phyloP scores from a whole-genome alignment of 2,113 vertebrate species.

The Oceanites oceanicus region DNA sequence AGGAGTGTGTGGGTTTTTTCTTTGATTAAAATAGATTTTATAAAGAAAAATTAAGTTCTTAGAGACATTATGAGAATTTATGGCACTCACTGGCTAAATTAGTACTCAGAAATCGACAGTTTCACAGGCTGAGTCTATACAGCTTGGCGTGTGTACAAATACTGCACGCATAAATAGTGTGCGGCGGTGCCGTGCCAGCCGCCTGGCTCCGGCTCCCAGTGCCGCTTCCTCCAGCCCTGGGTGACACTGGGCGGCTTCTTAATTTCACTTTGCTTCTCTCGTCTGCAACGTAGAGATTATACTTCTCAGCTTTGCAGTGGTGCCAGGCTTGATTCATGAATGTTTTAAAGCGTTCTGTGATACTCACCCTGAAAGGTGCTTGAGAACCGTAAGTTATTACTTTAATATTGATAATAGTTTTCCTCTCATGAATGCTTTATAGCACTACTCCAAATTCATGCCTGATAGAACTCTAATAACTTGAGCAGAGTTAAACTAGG shows the following conservation, averaged over 20 bases:
- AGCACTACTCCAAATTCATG: slow-evolving; percentile 10
- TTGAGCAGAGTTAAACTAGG: not conserved
- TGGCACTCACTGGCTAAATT: not conserved
- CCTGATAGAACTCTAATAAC: slow-evolving; percentile 35
- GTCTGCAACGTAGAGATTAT: not conserved
- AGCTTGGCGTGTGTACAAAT: accelerated
- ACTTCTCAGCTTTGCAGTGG: not conserved
- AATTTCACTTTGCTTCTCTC: not conserved
- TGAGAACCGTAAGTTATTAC: slow-evolving; percentile 52
- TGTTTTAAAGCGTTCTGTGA: slow-evolving; percentile 29
- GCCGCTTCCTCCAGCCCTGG: not conserved
- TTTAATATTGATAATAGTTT: slow-evolving; percentile 54
- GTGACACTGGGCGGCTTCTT: not conserved
- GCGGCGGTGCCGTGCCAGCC: accelerated
- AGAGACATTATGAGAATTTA: not conserved
- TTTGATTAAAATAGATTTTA: slow-evolving; percentile 9
- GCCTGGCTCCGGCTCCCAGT: not conserved
- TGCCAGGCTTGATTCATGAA: slow-evolving; percentile 22
- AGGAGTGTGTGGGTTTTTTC: not conserved
- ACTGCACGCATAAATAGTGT: not conserved
- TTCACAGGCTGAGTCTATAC: not conserved
- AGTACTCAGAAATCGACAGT: not conserved
- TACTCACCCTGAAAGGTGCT: slow-evolving; percentile 24
- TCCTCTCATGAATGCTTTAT: slow-evolving; percentile 54
- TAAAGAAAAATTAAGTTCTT: not conserved